Percentiles rank a stretch among this genome's conserved stretches.
Evolutionary conservation across 2,888 invertebrate genomes (phyloP).

Genomic region (Phlogophora meticulosa): DNA sequence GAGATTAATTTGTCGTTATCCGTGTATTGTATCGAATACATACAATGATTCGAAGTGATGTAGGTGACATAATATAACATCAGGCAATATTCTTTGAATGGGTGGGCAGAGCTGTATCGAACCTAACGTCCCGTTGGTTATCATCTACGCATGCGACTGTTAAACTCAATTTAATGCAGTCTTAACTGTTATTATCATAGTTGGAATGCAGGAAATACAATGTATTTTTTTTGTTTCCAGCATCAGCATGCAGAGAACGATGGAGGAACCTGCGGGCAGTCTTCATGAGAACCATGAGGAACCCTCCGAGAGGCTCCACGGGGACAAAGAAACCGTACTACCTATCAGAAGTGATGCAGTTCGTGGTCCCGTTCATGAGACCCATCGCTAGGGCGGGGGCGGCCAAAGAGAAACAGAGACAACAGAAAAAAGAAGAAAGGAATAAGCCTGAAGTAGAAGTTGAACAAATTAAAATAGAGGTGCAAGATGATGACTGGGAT

Average conservation of each 20-base stretch:
- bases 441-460: constrained; percentile 8
- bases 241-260: constrained; percentile 64
- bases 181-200: too few species aligned
- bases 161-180: too few species aligned
- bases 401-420: constrained; percentile 18
- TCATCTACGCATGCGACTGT: too few species aligned
- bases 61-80: background rate
- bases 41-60: background rate
- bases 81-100: background rate
- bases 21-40: background rate
- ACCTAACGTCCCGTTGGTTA: too few species aligned
- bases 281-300: constrained; percentile 62
- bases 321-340: constrained; percentile 65
- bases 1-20: background rate
- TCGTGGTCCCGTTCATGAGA: constrained; percentile 52
- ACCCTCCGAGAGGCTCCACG: constrained; percentile 27
- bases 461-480: constrained; percentile 41
- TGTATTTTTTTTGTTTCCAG: constrained; percentile 39
- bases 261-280: constrained; percentile 67
- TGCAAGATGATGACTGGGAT: constrained; percentile 15
- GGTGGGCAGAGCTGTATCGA: background rate
- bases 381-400: constrained; percentile 31
- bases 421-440: background rate
- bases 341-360: constrained; percentile 61
- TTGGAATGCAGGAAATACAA: background rate